Evolutionary conservation across 2,797 vertebrate genomes (phyloP).

Genomic region (Neosilurus mollespiculum): DNA sequence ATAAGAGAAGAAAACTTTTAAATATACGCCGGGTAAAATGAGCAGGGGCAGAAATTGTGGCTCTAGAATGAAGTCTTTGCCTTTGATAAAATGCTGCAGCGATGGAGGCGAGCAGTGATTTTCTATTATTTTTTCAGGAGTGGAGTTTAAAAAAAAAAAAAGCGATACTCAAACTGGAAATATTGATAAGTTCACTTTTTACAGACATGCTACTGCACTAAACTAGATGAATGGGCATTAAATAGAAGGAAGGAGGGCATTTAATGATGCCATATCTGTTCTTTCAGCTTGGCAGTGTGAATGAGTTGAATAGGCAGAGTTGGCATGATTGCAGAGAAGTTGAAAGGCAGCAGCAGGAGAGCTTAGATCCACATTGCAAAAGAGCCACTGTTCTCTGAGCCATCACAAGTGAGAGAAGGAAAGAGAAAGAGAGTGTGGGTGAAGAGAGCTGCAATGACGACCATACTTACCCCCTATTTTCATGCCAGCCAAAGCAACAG

Average conservation of each 20-base stretch:
- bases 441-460: constrained; percentile 17
- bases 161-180: constrained; percentile 70
- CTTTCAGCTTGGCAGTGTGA: constrained; percentile 56
- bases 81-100: constrained; percentile 65
- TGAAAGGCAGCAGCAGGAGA: constrained; percentile 62
- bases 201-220: constrained; percentile 51
- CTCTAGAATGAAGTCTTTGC: constrained; percentile 54
- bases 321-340: constrained; percentile 63
- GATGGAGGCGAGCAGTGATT: constrained; percentile 69
- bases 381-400: constrained; percentile 39
- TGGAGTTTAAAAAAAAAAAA: constrained; percentile 61
- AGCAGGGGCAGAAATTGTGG: constrained; percentile 45
- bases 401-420: constrained; percentile 34
- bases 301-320: constrained; percentile 62
- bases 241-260: constrained; percentile 52
- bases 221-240: constrained; percentile 51
- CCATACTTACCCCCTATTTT: constrained; percentile 32
- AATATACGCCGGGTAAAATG: constrained; percentile 51
- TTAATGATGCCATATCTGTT: constrained; percentile 66
- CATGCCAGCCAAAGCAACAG: constrained; percentile 39
- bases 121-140: constrained; percentile 52
- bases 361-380: constrained; percentile 46
- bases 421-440: constrained; percentile 13
- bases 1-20: constrained; percentile 63
- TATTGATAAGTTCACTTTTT: constrained; percentile 71